These are phyloP conservation scores for Drosophila sp. DNA, from an alignment of 1,140 invertebrate genomes.

Conservation along the genomic window DNA sequence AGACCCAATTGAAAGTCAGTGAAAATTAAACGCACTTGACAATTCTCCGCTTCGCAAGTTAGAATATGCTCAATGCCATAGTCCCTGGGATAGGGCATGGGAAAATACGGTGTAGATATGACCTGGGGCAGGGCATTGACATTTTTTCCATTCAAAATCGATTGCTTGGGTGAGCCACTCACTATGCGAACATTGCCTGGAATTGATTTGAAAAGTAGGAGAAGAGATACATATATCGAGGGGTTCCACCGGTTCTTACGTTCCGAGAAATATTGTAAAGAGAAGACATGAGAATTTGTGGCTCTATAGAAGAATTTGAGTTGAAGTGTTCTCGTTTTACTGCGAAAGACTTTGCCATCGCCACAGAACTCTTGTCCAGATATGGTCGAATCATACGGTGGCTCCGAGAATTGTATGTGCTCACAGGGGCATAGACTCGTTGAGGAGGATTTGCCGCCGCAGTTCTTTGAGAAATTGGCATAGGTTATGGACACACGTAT, in stretches of 20 bases:
- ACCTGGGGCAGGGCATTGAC: constrained; percentile 71
- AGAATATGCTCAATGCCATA: constrained; percentile 88
- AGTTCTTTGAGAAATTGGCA: constrained; percentile 83
- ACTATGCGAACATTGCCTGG: constrained; percentile 87
- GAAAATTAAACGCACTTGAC: constrained; percentile 87
- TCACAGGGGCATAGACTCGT: constrained; percentile 85
- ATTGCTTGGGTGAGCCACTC: constrained; percentile 83
- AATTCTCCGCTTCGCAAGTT: constrained; percentile 84
- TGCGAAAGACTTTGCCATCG: constrained; percentile 85
- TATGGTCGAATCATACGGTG: constrained; percentile 86
- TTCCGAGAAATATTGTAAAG: constrained; percentile 87
- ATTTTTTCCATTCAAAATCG: constrained; percentile 54
- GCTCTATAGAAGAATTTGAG: constrained; percentile 87
- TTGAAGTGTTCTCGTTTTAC: constrained; percentile 86
- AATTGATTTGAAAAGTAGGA: constrained; percentile 1
- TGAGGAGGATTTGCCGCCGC: constrained; percentile 61
- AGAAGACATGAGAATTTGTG: constrained; percentile 87
- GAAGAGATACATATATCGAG: too few relatives aligned
- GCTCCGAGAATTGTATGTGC: constrained; percentile 88
- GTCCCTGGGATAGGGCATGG: constrained; percentile 87
- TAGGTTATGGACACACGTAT: constrained; percentile 86
- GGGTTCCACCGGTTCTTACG: constrained; percentile 83
- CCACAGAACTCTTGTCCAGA: constrained; percentile 87
- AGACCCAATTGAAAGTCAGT: constrained; percentile 88
- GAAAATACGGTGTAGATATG: constrained; percentile 88